Conservation (phyloP, 2,797 vertebrate species). For the Smutsia temminckii region DNA sequence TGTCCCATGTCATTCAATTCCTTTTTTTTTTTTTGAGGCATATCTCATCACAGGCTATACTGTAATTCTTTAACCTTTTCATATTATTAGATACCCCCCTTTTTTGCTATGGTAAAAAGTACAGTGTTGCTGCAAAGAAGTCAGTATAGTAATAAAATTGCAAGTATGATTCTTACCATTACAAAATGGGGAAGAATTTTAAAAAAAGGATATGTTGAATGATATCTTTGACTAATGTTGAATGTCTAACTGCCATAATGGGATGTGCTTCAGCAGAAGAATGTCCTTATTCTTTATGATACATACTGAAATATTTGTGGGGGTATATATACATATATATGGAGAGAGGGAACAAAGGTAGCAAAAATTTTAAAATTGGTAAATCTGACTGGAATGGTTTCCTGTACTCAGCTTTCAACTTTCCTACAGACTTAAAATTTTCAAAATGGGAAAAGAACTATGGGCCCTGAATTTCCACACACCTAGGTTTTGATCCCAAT, state of each 20-base stretch:
- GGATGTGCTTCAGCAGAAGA: not conserved
- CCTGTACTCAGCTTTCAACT: not conserved
- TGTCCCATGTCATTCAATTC: not conserved
- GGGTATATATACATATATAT: fast-evolving
- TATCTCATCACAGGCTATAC: not conserved
- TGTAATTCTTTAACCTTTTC: not conserved
- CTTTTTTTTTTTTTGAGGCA: not conserved
- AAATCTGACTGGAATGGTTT: not conserved
- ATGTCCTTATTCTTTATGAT: not conserved
- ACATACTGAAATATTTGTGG: not conserved
- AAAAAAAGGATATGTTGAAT: not conserved
- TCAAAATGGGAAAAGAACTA: not conserved
- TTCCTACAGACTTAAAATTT: not conserved
- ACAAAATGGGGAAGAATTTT: not conserved
- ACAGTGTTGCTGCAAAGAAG: not conserved
- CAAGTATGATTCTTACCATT: slow-evolving; percentile 21
- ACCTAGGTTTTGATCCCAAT: not conserved
- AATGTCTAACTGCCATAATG: not conserved
- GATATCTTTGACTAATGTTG: not conserved
- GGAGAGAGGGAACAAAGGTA: not conserved
- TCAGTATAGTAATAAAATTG: not conserved
- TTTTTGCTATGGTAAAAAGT: slow-evolving; percentile 22
- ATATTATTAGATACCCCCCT: not conserved
- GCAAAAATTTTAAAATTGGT: not conserved
- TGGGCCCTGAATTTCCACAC: not conserved